These are phyloP conservation scores for Cyprinus carpio DNA, from an alignment of 2,113 vertebrate species.

Conservation along the genomic window DNA sequence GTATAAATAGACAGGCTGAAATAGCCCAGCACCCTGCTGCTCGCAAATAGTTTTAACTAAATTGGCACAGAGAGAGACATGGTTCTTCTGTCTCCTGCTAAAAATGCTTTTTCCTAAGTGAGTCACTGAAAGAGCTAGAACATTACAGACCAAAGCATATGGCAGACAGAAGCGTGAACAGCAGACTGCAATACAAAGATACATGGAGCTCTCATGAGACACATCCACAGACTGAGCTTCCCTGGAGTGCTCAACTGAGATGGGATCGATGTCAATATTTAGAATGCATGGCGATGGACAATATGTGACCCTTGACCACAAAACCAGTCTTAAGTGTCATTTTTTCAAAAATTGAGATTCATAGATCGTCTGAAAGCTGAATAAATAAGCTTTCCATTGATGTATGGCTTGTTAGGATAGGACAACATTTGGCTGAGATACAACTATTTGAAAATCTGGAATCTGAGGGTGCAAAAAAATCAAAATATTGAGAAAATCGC, in stretches of 20 bases:
- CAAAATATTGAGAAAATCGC: too few relatives aligned
- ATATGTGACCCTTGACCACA: too few relatives aligned
- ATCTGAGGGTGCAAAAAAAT: too few relatives aligned
- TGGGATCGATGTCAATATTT: background rate
- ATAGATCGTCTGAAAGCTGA: too few relatives aligned
- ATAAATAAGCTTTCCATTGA: too few relatives aligned
- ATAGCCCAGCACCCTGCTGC: conserved; percentile 52
- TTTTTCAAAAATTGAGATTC: too few relatives aligned
- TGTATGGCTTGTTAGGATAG: too few relatives aligned
- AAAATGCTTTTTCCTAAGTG: conserved; percentile 7
- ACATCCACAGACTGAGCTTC: background rate
- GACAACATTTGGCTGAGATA: too few relatives aligned
- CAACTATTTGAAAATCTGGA: too few relatives aligned
- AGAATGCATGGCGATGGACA: background rate
- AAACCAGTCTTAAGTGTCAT: too few relatives aligned
- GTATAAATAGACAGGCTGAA: conserved; percentile 57
- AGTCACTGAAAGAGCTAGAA: background rate
- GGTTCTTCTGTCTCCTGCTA: conserved; percentile 9
- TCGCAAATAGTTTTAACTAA: conserved; percentile 47
- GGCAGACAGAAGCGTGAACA: background rate
- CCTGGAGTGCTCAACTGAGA: background rate
- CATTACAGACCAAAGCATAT: background rate
- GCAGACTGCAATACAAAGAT: background rate
- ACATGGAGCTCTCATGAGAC: background rate
- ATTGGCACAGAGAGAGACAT: conserved; percentile 49